These are phyloP conservation scores for Drosophila mojavensis DNA, from an alignment of 1,140 invertebrate genomes.

Conservation along the genomic window DNA sequence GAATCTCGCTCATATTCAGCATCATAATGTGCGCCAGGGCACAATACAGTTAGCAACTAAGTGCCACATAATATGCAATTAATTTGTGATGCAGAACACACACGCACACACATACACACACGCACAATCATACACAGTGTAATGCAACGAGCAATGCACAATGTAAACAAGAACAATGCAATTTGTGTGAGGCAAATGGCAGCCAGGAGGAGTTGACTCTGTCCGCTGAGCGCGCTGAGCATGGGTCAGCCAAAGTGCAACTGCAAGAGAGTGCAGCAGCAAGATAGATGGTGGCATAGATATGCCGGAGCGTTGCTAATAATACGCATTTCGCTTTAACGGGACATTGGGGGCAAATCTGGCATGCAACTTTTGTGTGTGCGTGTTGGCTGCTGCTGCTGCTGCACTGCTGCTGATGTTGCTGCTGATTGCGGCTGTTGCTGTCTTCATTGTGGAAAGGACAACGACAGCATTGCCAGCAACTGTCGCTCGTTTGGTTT, in stretches of 20 bases:
- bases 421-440: constrained; percentile 44
- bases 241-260: constrained; percentile 15
- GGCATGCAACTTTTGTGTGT: constrained; percentile 38
- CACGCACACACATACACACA: background rate
- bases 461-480: constrained; percentile 45
- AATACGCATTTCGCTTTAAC: constrained; percentile 58
- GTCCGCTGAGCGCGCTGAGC: background rate
- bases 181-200: constrained; percentile 18
- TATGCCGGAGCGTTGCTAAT: constrained; percentile 51
- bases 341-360: constrained; percentile 59
- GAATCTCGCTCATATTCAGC: background rate
- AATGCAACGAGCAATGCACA: constrained; percentile 7
- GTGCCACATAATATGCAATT: constrained; percentile 33
- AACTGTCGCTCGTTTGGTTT: constrained; percentile 6
- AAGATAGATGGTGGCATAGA: constrained; percentile 58
- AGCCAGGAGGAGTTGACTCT: background rate
- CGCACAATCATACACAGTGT: background rate
- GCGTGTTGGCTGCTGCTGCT: background rate
- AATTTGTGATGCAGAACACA: constrained; percentile 20
- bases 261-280: constrained; percentile 17
- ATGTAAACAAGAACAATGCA: constrained; percentile 40
- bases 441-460: constrained; percentile 54
- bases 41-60: constrained; percentile 28
- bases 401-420: constrained; percentile 3
- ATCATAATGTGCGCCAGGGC: constrained; percentile 13